Percentiles rank a stretch among this genome's conserved stretches.
These are phyloP conservation scores for Drosophila ogumai DNA, from an alignment of 1,140 invertebrate genomes.

Conservation along the genomic window DNA sequence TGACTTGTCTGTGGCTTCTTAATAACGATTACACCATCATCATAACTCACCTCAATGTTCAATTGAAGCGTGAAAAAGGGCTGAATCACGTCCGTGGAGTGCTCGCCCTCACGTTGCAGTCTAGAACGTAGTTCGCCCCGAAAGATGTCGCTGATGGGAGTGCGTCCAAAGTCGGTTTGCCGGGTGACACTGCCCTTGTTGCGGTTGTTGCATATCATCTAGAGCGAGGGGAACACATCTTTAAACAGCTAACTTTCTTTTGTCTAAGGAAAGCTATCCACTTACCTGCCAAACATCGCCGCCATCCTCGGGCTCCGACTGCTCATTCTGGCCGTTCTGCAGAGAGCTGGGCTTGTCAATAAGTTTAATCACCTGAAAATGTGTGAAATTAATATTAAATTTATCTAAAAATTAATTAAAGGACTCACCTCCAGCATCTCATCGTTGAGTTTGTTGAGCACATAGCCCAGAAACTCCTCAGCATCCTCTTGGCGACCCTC, in stretches of 20 bases:
- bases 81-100: constrained; percentile 93
- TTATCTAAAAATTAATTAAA: neutral
- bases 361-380: constrained; percentile 73
- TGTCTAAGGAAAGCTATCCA: neutral
- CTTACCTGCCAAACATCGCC: constrained; percentile 91
- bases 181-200: constrained; percentile 95
- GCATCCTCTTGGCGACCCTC: constrained; percentile 97
- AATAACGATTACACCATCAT: too few species aligned
- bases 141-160: constrained; percentile 97
- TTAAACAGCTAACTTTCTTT: constrained; percentile 1
- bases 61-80: constrained; percentile 97
- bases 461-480: constrained; percentile 96
- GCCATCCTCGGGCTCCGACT: constrained; percentile 86
- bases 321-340: constrained; percentile 85
- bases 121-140: constrained; percentile 94
- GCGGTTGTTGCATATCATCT: constrained; percentile 88
- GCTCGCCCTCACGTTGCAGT: constrained; percentile 90
- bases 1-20: constrained; percentile 75
- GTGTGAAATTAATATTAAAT: neutral
- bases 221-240: neutral
- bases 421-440: constrained; percentile 94
- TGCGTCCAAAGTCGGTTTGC: constrained; percentile 91
- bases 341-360: constrained; percentile 82
- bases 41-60: constrained; percentile 93
- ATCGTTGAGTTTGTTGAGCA: constrained; percentile 97